Evolutionary conservation across 2,113 vertebrate genomes (phyloP), one percentile per base, ranked within the genome.

Genomic region (Onychostoma macrolepis): DNA sequence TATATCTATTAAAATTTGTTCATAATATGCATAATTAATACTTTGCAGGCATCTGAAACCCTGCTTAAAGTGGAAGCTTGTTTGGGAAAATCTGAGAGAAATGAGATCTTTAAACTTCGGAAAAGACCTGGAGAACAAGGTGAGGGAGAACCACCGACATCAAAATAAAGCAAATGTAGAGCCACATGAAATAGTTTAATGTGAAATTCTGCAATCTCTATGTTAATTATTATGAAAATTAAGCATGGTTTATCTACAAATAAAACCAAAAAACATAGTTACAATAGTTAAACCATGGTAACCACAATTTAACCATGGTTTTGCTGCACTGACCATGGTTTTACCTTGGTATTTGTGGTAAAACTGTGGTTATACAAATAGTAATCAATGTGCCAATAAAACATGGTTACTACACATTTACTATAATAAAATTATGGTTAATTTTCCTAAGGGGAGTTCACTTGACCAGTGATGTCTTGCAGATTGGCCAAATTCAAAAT

Each of bases 21-120:
- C 6, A 9, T 76, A 45, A 76, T 15, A 75, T 45, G 72, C n/a
- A 26, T 28, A 17, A 76, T 45, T 45, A 7, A 76, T 76, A 45
- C 26, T 76, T 76, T 76, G 24, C 72, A 76, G 72, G 72, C 12
- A 76, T 48, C n/a, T 75, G 24, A 75, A 75, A 11, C 10, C 72
- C 38, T 41, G 9, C 19, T 75, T 41, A 26, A 45, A 12, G 41
- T 17, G n/a, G 24, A 75, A 75, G 72, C 38, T 26, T 45, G 38
- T 33, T 36, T 19, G 17, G 19, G 21, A 41, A 41, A 72, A 72
- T 24, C 33, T 5, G 33, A 41, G 19, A 72, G 38, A 75, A 75
- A 17, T 71, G 17, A 36, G 30, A 38, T 71, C 19, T 4, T 21
- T 38, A 33, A 33, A 24, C 69, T 41, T 41, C 19, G 2, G 69